These are phyloP conservation scores for Drosophila sp. DNA, from an alignment of 1,140 invertebrate genomes.

Conservation along the genomic window DNA sequence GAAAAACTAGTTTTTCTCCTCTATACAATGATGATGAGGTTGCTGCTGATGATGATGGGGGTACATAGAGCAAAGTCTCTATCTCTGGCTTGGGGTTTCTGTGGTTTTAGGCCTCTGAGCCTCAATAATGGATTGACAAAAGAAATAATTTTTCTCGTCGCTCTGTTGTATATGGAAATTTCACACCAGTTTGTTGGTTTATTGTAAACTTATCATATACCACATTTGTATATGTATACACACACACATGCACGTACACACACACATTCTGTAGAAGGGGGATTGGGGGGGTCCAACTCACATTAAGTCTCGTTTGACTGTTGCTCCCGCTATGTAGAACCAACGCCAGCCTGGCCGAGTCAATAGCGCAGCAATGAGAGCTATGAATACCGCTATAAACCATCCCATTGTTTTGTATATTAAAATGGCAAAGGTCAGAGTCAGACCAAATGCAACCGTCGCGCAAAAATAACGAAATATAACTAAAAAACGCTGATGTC, in stretches of 20 bases:
- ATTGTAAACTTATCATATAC: conserved; percentile 69
- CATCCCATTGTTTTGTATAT: conserved; percentile 74
- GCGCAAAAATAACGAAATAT: conserved; percentile 74
- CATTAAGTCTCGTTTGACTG: conserved; percentile 88
- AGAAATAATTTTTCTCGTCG: conserved; percentile 38
- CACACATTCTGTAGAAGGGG: neutral
- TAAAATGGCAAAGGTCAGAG: conserved; percentile 66
- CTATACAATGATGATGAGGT: neutral
- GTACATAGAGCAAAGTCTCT: conserved; percentile 59
- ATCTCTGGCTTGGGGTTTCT: conserved; percentile 37
- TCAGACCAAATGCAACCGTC: conserved; percentile 60
- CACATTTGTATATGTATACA: neutral
- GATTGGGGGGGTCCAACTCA: conserved; percentile 43
- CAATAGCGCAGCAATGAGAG: conserved; percentile 61
- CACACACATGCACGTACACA: conserved; percentile 2
- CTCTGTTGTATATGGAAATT: conserved; percentile 72
- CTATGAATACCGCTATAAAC: conserved; percentile 66
- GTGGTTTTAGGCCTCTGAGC: conserved; percentile 31
- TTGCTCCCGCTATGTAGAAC: conserved; percentile 89
- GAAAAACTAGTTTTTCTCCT: conserved; percentile 60
- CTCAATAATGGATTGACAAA: conserved; percentile 58
- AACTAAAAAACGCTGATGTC: conserved; percentile 67
- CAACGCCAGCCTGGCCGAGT: conserved; percentile 85
- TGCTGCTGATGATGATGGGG: neutral
- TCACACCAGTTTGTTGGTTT: conserved; percentile 61